Conservation (phyloP, 2,113 vertebrate species). For the Brachyhypopomus gauderio region DNA sequence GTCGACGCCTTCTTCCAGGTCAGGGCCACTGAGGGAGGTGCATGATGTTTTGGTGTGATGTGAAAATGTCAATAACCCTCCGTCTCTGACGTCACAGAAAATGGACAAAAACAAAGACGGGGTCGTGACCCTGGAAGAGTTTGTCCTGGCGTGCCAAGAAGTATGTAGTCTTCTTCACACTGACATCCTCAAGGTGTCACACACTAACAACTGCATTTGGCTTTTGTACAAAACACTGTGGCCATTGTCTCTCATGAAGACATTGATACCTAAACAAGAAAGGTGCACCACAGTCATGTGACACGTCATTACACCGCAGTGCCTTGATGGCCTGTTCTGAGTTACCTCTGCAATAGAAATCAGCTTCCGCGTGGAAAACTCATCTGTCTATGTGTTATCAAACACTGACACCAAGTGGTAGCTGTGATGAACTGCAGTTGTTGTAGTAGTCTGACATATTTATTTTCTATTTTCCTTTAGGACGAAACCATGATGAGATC, state of each 20-base stretch:
- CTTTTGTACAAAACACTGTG: too few relatives aligned
- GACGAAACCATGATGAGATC: constrained; percentile 98
- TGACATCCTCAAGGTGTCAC: neutral
- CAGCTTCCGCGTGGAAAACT: too few relatives aligned
- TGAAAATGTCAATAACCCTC: neutral
- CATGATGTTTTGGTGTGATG: too few relatives aligned
- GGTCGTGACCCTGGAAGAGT: constrained; percentile 95
- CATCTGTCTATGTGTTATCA: too few relatives aligned
- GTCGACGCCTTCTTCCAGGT: constrained; percentile 97
- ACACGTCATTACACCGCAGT: too few relatives aligned
- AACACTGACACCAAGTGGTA: constrained; percentile 8
- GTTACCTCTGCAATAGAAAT: too few relatives aligned
- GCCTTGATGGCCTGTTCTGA: too few relatives aligned
- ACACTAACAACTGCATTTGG: too few relatives aligned
- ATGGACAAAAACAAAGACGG: constrained; percentile 99
- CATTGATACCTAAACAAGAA: too few relatives aligned
- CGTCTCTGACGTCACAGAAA: constrained; percentile 79
- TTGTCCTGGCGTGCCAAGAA: constrained; percentile 93
- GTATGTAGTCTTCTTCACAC: constrained; percentile 69
- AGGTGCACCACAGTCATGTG: too few relatives aligned
- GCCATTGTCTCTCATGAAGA: too few relatives aligned
- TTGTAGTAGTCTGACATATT: constrained; percentile 5
- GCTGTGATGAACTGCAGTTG: neutral
- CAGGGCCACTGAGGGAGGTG: neutral
- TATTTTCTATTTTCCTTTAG: constrained; percentile 63